These are phyloP conservation scores for Dasyurus viverrinus DNA, from an alignment of 2,113 vertebrate genomes.

Conservation along the genomic window DNA sequence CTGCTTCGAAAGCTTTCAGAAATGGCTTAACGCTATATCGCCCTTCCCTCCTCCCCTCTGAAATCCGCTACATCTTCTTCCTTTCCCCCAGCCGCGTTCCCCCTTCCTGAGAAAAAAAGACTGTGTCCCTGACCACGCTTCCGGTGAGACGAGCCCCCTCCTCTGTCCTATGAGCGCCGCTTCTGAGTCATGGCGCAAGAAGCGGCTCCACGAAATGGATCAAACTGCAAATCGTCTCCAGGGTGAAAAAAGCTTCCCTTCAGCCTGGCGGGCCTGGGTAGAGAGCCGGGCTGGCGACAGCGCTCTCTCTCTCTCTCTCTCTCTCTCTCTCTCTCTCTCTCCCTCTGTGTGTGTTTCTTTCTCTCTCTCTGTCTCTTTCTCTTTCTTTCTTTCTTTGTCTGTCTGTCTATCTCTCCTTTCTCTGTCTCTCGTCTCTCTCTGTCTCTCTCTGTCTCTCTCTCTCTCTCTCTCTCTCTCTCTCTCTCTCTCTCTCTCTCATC, in stretches of 20 bases:
- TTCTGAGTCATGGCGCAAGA: not conserved
- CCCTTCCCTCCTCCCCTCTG: not conserved
- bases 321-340: no score
- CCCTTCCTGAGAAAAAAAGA: not conserved
- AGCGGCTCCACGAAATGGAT: not conserved
- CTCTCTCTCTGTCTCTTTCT: no score
- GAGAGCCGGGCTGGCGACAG: not conserved
- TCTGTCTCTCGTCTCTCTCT: no score
- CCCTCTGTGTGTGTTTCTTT: no score
- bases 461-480: no score
- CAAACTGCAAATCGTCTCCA: not conserved
- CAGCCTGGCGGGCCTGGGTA: not conserved
- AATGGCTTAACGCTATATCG: not conserved
- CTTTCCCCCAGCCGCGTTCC: constrained; percentile 6
- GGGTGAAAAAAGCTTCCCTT: constrained; percentile 5
- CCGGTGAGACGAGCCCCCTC: not conserved
- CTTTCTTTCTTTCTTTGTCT: no score
- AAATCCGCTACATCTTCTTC: not conserved
- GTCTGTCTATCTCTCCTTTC: no score
- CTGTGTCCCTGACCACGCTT: constrained; percentile 31
- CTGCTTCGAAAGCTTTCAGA: not conserved
- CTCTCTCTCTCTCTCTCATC: no score
- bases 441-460: no score
- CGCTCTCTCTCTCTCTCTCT: no score
- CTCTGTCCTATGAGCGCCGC: not conserved